phyloP scores from a whole-genome alignment of 2,113 vertebrate genomes.

The Cinclus mexicanus region DNA sequence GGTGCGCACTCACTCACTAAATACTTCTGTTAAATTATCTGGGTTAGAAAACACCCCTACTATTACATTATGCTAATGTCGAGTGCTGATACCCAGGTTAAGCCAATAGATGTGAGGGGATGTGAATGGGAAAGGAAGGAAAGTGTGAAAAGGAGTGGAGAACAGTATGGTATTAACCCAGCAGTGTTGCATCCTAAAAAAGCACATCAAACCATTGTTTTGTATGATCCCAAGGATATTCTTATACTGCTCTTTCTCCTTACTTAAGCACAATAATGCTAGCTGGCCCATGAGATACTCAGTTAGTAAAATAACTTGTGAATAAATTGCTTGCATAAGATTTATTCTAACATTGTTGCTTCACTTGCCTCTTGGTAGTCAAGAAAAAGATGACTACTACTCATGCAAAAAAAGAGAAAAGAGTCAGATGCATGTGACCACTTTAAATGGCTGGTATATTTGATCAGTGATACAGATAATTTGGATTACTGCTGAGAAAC shows the following conservation, averaged over 20 bases:
- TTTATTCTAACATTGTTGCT: neutral
- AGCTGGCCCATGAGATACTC: neutral
- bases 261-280: neutral
- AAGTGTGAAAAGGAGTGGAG: fast-evolving
- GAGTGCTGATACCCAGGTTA: neutral
- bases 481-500: neutral
- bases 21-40: neutral
- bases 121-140: neutral
- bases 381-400: neutral
- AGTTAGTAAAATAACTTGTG: neutral
- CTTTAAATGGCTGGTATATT: neutral
- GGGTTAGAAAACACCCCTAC: neutral
- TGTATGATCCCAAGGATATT: neutral
- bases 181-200: neutral
- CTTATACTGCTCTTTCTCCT: neutral
- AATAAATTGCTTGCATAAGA: neutral
- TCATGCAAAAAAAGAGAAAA: fast-evolving
- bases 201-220: neutral
- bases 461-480: neutral
- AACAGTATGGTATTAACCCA: neutral
- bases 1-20: neutral
- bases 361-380: neutral
- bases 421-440: fast-evolving
- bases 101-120: neutral
- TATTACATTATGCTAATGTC: fast-evolving